Evolutionary conservation across 2,888 invertebrate species (phyloP).

Genomic region (Coleophora flavipennella): DNA sequence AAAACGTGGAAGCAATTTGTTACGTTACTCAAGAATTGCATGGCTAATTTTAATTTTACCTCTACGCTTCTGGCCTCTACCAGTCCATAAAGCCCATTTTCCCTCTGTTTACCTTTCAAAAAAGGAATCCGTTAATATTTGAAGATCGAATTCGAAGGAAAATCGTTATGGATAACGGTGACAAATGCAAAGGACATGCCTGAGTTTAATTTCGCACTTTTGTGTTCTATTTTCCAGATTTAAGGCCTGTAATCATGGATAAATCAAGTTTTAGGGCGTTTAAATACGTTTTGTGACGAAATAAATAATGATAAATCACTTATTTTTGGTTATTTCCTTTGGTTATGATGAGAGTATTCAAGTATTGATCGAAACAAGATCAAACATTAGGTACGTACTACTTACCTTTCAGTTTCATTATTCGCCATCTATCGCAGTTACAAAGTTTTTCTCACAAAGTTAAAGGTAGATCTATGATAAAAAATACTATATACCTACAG

Average conservation of each 20-base stretch:
- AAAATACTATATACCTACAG: slow-evolving; percentile 23
- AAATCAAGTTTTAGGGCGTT: background rate
- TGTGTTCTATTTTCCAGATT: background rate
- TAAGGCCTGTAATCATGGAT: slow-evolving; percentile 3
- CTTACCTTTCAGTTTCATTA: slow-evolving; percentile 59
- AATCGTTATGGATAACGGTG: slow-evolving; percentile 54
- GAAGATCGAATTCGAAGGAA: slow-evolving; percentile 67
- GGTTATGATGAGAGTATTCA: slow-evolving; percentile 30
- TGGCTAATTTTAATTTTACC: too few species aligned
- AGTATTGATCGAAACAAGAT: slow-evolving; percentile 65
- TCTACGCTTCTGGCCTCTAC: too few species aligned
- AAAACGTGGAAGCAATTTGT: too few species aligned
- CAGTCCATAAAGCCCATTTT: too few species aligned
- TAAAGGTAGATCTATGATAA: slow-evolving; percentile 26
- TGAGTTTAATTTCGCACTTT: background rate
- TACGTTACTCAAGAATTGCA: too few species aligned
- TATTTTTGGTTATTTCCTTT: background rate
- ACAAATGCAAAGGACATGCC: slow-evolving; percentile 3
- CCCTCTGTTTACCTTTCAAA: slow-evolving; percentile 28
- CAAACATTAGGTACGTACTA: too few species aligned
- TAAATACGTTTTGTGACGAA: background rate
- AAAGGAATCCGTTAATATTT: slow-evolving; percentile 64
- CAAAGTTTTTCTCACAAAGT: slow-evolving; percentile 20
- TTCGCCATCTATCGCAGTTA: slow-evolving; percentile 40
- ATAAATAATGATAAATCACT: background rate